Evolutionary conservation across 2,113 vertebrate species (phyloP), one percentile per base, ranked within the genome.

Genomic region (Tragulus kanchil): DNA sequence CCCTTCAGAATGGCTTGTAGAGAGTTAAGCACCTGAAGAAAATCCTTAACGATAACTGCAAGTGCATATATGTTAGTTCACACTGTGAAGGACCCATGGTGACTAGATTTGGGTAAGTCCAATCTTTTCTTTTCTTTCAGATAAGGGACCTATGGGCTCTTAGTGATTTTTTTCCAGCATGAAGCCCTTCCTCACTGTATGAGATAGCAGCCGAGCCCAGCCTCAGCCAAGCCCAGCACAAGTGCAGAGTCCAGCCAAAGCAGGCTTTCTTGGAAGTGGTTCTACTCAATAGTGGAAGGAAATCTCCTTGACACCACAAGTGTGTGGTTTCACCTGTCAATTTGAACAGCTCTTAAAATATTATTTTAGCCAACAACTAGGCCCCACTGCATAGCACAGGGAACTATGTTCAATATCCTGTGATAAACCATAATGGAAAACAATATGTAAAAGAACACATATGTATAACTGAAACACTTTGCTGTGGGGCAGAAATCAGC

Each of bases 291-390:
- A 21, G 8, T 7, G 12, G 45, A 93, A 21, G 26, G 45, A 94
- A 78, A 25, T n/a, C 31, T 87, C 75, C 4, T 10, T 26, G 8
- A n/a, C 1, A n/a, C 48, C 17, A 64, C 3, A 62, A 52, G 19
- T 8, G 16, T 67, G 8, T 64, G 19, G 14, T 82, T 96, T 91
- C 59, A 82, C 6, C 25, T 21, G 48, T 79, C 14, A 17, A 48
- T 86, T n/a, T 86, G 91, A n/a, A 89, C 17, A 91, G 45, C 28
- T 54, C 56, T 92, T 21, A 62, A 77, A 93, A 82, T 54, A 62
- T 17, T 78, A 78, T 54, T 78, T 78, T 54, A 52, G 75, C 48
- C 26, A 78, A 78, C 26, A 31, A 31, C 8, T 52, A 78, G 5
- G 50, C 31, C 75, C 50, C 12, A 78, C 28, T 78, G 16, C 54